phyloP scores from a whole-genome alignment of 2,888 invertebrate genomes.

The Aproaerema taeniolella region DNA sequence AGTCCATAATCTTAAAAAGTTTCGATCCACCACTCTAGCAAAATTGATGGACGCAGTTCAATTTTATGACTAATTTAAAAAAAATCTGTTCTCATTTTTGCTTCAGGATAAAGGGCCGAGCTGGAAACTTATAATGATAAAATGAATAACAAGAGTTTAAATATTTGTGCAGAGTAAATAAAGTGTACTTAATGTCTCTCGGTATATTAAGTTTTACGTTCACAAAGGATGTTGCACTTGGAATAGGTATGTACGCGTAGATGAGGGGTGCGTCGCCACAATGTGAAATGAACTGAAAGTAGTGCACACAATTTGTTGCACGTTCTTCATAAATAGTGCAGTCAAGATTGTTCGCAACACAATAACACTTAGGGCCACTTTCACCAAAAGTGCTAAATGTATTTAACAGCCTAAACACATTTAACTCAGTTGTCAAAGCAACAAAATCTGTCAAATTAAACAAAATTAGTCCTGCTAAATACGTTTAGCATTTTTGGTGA shows the following conservation, averaged over 20 bases:
- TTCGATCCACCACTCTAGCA: constrained; percentile 1
- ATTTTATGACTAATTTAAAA: constrained; percentile 6
- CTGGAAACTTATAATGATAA: neutral
- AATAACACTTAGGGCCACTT: too few relatives aligned
- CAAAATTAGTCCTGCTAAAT: too few relatives aligned
- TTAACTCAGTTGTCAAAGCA: too few relatives aligned
- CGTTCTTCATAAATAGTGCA: too few relatives aligned
- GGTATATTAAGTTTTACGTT: neutral
- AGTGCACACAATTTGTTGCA: too few relatives aligned
- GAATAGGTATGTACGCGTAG: too few relatives aligned
- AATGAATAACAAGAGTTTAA: neutral
- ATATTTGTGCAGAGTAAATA: constrained; percentile 1
- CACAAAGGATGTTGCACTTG: neutral
- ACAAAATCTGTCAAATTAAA: too few relatives aligned
- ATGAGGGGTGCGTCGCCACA: neutral
- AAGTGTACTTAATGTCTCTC: neutral
- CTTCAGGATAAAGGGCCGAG: neutral
- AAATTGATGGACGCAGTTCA: constrained; percentile 6
- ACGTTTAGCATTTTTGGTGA: too few relatives aligned
- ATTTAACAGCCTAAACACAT: too few relatives aligned
- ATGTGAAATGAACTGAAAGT: constrained; percentile 1
- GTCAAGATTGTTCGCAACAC: too few relatives aligned
- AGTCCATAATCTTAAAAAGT: constrained; percentile 4
- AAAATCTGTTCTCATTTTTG: neutral
- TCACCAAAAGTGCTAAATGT: too few relatives aligned